A percentile compares a stretch with the other conserved stretches of the same genome.
Evolutionary conservation across 1,140 invertebrate species (phyloP).

Genomic region (Zophobas morio): DNA sequence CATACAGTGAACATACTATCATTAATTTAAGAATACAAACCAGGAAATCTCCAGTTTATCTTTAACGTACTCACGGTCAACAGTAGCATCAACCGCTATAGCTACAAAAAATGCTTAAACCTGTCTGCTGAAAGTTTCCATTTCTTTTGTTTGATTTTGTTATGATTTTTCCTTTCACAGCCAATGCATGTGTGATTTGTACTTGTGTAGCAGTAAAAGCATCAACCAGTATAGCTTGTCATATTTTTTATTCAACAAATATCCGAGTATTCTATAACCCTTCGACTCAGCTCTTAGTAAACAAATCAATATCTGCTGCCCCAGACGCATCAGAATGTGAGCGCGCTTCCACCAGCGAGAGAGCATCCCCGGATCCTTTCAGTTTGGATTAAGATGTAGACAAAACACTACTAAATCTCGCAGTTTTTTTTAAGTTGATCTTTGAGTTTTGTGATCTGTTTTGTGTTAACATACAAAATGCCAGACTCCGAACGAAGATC

Average conservation of each 20-base stretch:
- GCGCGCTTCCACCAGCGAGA: neutral
- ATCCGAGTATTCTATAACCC: neutral
- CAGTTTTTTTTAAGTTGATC: neutral
- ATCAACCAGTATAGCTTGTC: neutral
- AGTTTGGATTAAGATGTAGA: neutral
- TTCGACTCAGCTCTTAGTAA: neutral
- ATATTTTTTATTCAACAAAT: neutral
- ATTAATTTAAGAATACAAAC: no score
- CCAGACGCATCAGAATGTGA: constrained; percentile 31
- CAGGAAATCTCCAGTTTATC: no score
- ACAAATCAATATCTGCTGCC: constrained; percentile 32
- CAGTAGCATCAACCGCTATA: no score
- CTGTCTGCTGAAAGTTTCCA: no score
- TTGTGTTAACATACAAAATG: constrained; percentile 38
- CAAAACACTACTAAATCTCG: neutral
- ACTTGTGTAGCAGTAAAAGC: no score
- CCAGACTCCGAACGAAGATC: constrained; percentile 50
- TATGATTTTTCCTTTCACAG: no score
- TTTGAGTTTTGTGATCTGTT: no score
- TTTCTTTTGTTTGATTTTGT: no score
- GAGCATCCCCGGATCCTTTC: neutral
- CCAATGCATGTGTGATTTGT: no score
- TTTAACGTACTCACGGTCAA: no score
- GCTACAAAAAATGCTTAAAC: no score
- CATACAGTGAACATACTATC: no score